Conservation (phyloP, 1,140 invertebrate genomes). For the Aphelenchoides besseyi region DNA sequence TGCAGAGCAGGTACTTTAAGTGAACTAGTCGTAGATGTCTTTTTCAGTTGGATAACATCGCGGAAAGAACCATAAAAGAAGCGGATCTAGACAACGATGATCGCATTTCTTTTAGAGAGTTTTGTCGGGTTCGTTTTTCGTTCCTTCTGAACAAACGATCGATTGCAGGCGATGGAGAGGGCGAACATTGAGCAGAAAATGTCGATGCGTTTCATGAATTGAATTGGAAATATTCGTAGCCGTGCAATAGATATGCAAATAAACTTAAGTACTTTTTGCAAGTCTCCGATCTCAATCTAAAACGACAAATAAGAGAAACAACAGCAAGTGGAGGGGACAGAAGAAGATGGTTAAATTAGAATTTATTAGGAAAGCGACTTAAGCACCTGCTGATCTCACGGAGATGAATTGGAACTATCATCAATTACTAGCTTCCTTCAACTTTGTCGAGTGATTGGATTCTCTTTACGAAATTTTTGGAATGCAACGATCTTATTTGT, state of each 20-base stretch:
- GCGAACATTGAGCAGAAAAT: constrained; percentile 54
- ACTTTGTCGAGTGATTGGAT: too few relatives aligned
- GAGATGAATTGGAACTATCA: too few relatives aligned
- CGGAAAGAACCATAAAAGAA: constrained; percentile 66
- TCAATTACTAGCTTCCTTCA: too few relatives aligned
- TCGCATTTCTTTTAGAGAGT: constrained; percentile 66
- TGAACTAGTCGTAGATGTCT: neutral
- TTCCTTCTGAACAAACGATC: neutral
- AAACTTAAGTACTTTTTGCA: too few relatives aligned
- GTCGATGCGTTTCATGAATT: constrained; percentile 51
- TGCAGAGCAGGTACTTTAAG: constrained; percentile 68
- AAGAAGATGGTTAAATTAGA: neutral
- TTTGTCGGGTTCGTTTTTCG: constrained; percentile 64
- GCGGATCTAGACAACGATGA: constrained; percentile 65
- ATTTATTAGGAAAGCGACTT: too few relatives aligned
- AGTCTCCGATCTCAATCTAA: too few relatives aligned
- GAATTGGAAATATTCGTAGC: too few relatives aligned
- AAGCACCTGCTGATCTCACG: too few relatives aligned
- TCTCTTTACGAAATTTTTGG: too few relatives aligned
- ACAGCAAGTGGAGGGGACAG: neutral
- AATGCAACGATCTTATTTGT: too few relatives aligned
- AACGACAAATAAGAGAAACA: too few relatives aligned
- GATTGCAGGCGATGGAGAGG: constrained; percentile 47
- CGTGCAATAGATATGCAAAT: too few relatives aligned
- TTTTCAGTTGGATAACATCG: constrained; percentile 66